phyloP scores from a whole-genome alignment of 1,140 invertebrate species.

The Anastrepha obliqua region DNA sequence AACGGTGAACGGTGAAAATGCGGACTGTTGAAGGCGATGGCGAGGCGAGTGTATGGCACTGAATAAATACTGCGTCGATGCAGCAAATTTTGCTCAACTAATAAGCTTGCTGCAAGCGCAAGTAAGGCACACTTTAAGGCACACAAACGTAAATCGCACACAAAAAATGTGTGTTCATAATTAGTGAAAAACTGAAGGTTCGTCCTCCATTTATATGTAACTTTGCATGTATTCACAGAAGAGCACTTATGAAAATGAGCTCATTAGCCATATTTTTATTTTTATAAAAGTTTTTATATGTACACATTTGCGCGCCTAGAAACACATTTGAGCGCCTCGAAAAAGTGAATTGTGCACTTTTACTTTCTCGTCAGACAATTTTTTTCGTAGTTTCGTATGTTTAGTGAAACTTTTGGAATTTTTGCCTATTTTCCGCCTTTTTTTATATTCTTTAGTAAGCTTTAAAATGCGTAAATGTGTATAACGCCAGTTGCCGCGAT shows the following conservation, averaged over 20 bases:
- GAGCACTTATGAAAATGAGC: not conserved
- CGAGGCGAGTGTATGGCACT: not conserved
- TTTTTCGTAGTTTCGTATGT: not conserved
- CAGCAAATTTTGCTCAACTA: not conserved
- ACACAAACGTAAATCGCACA: not conserved
- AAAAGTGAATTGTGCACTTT: conserved; percentile 2
- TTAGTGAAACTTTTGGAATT: not conserved
- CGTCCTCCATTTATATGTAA: not conserved
- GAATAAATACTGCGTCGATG: not conserved
- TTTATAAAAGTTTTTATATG: not conserved
- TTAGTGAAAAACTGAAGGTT: conserved; percentile 31
- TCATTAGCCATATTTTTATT: conserved; percentile 28
- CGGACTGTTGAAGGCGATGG: not conserved
- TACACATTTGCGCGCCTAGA: not conserved
- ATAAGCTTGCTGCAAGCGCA: not conserved
- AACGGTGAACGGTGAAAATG: not conserved
- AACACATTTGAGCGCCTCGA: not conserved
- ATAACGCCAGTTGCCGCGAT: too few relatives aligned
- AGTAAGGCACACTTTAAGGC: conserved; percentile 13
- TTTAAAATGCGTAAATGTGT: too few relatives aligned
- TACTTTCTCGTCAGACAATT: conserved; percentile 31
- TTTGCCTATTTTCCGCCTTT: not conserved
- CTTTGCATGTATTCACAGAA: not conserved
- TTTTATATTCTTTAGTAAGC: not conserved
- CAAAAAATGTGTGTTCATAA: not conserved